These are phyloP conservation scores for Crotalus viridis DNA, from an alignment of 2,113 vertebrate species.

Conservation along the genomic window DNA sequence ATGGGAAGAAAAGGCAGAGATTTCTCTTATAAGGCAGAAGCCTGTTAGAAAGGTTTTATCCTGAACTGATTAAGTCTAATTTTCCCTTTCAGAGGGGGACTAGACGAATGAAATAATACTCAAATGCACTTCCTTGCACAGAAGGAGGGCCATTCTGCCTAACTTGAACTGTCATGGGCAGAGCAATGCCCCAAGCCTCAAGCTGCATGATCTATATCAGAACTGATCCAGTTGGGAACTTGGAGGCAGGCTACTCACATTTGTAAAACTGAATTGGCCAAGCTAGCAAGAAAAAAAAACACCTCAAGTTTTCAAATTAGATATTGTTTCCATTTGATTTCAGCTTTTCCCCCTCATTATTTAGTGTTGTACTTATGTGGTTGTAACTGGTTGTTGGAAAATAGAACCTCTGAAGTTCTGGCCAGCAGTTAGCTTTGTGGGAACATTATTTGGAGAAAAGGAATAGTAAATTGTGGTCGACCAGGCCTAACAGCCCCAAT, in stretches of 20 bases:
- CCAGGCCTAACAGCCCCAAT: background rate
- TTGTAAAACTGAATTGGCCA: background rate
- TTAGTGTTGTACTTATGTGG: background rate
- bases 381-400: background rate
- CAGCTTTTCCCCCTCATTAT: background rate
- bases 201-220: background rate
- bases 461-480: background rate
- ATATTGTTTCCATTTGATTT: background rate
- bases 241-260: background rate
- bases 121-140: conserved; percentile 1
- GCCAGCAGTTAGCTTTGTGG: background rate
- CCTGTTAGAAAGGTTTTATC: background rate
- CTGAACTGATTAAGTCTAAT: background rate
- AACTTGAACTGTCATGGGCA: background rate
- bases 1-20: background rate
- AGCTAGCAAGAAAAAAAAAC: background rate
- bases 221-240: background rate
- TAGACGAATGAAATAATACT: background rate
- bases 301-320: background rate
- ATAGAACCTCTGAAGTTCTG: background rate
- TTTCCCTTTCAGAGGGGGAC: background rate
- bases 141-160: background rate
- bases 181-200: background rate
- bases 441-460: background rate
- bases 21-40: background rate